Base-by-base conservation (phyloP, 2,888 invertebrate species). In the Amphipoea lucens region DNA sequence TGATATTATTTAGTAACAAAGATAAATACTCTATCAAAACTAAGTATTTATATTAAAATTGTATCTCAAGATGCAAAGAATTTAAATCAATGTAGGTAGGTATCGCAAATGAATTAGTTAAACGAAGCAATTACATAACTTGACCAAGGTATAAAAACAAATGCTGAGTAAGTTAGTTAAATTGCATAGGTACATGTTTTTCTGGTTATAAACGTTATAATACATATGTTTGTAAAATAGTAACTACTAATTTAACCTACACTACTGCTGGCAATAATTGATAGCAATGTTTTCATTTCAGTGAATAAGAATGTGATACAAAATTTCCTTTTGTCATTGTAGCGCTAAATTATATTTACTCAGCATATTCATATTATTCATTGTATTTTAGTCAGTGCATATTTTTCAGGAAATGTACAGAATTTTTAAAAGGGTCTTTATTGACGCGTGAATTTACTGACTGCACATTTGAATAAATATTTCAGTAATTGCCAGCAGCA, bases 401-500 rank as follows among this genome's bases (percentile, higher is more conserved):
- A 65, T 69, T 72, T 75, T 63, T 57, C 54, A 66, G 54, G 54
- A 76, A 69, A 66, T 69, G 54, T 36, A 29, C 54, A 48, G 65
- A 81, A 62, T 69, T 0, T 48, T 20, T 70, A 75, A 74, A 80
- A 71, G 60, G 67, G 6, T 63, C 17, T 74, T 76, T 72, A 54
- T 60, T 76, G 23, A 63, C 48, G 29, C 51, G 60, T 73, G 78
- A 84, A 78, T 78, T 69, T 57, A 62, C 60, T 60, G 74, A 67
- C 60, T 63, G 40, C 23, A 70, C 82, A 82, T 42, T 78, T 86
- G 78, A 78, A 86, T 66, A 82, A 78, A 83, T 68, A 78, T 51
- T 63, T 67, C 36, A 63, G 14, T 65, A 70, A 82, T 77, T 71
- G 40, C 51, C 67, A 68, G 63, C 63, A 71, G 66, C 60, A 76